Evolutionary conservation across 2,888 invertebrate genomes (phyloP).

Genomic region (Brenthis ino): DNA sequence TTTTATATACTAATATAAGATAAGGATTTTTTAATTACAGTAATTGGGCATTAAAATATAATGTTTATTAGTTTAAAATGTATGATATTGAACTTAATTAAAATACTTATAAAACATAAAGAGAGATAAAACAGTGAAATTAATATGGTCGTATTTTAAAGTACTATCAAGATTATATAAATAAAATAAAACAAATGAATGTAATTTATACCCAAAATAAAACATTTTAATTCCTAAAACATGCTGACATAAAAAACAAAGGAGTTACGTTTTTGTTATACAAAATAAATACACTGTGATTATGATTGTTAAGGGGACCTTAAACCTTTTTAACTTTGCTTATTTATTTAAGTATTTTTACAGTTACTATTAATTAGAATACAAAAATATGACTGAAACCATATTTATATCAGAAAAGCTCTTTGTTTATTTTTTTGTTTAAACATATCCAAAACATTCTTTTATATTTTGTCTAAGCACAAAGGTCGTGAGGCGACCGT

Average conservation of each 20-base stretch:
- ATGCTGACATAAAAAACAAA: conserved; percentile 9
- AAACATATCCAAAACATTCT: conserved; percentile 14
- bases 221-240: conserved; percentile 5
- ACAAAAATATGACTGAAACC: neutral
- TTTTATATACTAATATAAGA: too few relatives aligned
- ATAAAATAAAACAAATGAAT: neutral
- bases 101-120: neutral
- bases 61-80: too few relatives aligned
- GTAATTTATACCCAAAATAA: conserved; percentile 8
- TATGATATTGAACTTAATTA: too few relatives aligned
- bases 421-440: conserved; percentile 1
- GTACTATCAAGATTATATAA: neutral
- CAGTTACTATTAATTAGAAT: conserved; percentile 2
- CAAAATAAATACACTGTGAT: conserved; percentile 5
- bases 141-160: neutral
- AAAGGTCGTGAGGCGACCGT: conserved; percentile 37
- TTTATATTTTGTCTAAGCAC: conserved; percentile 34
- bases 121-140: neutral
- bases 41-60: too few relatives aligned
- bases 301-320: neutral
- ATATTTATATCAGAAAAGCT: neutral
- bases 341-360: conserved; percentile 1
- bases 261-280: neutral
- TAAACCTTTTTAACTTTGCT: neutral
- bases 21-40: too few relatives aligned